phyloP scores from a whole-genome alignment of 1,140 invertebrate genomes.

The Chironomus striatipennis region DNA sequence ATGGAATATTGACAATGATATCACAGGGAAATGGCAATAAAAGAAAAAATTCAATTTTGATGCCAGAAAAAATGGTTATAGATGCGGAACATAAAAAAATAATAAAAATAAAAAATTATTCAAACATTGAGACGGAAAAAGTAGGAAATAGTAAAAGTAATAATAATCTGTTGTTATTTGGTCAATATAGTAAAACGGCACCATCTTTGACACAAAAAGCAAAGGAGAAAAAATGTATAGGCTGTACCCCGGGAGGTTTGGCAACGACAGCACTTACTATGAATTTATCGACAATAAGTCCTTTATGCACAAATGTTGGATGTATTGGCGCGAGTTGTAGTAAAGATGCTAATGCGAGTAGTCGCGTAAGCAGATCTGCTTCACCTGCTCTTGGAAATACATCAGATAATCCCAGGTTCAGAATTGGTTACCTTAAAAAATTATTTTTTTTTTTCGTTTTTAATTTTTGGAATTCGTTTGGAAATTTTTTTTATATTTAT shows the following conservation, averaged over 20 bases:
- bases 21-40: background rate
- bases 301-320: slow-evolving; percentile 6
- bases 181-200: slow-evolving; percentile 11
- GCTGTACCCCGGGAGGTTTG: background rate
- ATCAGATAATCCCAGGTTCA: background rate
- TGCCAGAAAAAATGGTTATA: background rate
- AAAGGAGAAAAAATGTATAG: background rate
- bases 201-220: background rate
- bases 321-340: background rate
- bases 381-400: background rate
- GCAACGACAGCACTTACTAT: background rate
- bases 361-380: slow-evolving; percentile 6
- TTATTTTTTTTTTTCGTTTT: background rate
- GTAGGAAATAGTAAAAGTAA: slow-evolving; percentile 20
- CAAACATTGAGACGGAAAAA: slow-evolving; percentile 3
- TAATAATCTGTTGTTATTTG: background rate
- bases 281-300: slow-evolving; percentile 15
- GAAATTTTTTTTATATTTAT: too few relatives aligned
- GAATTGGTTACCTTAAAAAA: slow-evolving; percentile 12
- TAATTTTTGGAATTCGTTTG: background rate
- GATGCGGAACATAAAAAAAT: slow-evolving; percentile 1
- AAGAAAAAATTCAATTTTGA: background rate
- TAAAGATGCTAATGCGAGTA: slow-evolving; percentile 17
- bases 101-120: too few relatives aligned
- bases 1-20: slow-evolving; percentile 1